These are phyloP conservation scores for Cryptoblepharus egeriae DNA, from an alignment of 2,797 vertebrate species.

Conservation along the genomic window DNA sequence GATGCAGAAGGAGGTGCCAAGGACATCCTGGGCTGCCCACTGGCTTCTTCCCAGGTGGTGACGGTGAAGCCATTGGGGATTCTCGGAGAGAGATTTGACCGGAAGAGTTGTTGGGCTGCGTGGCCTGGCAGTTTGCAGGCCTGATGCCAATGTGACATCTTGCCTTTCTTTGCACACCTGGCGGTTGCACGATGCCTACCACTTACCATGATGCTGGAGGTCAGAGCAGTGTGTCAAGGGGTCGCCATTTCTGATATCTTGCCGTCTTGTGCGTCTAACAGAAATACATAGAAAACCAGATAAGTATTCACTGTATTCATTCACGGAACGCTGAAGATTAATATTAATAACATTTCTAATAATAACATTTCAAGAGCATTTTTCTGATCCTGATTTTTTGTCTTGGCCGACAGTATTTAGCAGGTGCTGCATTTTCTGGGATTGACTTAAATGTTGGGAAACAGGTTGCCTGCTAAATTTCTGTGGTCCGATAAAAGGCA, in stretches of 20 bases:
- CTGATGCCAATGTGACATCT: not conserved
- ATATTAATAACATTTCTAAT: too few species aligned
- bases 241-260: conserved; percentile 97
- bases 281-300: conserved; percentile 53
- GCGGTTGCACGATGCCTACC: not conserved
- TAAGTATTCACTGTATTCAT: not conserved
- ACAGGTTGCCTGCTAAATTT: not conserved
- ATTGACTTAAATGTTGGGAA: not conserved
- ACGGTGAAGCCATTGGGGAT: too few species aligned
- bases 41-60: too few species aligned
- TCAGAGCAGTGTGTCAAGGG: conserved; percentile 97
- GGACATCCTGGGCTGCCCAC: too few species aligned
- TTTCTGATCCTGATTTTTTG: not conserved
- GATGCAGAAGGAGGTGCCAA: too few species aligned
- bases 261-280: conserved; percentile 93
- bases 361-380: not conserved
- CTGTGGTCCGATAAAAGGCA: not conserved
- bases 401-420: not conserved
- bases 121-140: too few species aligned
- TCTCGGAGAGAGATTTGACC: too few species aligned
- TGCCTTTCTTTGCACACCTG: not conserved
- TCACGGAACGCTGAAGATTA: not conserved
- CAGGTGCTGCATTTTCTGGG: not conserved
- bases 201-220: conserved; percentile 91
- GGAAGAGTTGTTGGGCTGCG: not conserved